phyloP scores from a whole-genome alignment of 1,140 invertebrate species.

The Drosophila pachea region DNA sequence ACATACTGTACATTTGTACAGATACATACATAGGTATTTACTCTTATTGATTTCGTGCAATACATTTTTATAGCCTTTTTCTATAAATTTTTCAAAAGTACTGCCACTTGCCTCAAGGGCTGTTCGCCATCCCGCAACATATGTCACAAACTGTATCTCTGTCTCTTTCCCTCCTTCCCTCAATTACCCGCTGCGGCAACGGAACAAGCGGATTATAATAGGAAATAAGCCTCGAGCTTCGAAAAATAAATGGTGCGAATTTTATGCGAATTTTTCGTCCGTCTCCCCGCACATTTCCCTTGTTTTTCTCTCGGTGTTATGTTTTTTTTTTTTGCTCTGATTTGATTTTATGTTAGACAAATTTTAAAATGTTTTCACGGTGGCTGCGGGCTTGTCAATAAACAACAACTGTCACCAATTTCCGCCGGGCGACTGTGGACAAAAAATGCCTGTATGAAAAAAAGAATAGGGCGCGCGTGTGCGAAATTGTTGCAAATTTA shows the following conservation, averaged over 20 bases:
- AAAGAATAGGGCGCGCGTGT: conserved; percentile 55
- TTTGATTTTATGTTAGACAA: conserved; percentile 74
- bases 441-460: conserved; percentile 30
- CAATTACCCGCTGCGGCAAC: conserved; percentile 41
- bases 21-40: neutral
- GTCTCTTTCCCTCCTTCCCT: neutral
- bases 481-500: conserved; percentile 73
- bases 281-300: neutral
- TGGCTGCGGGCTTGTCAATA: conserved; percentile 74
- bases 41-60: neutral
- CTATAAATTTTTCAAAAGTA: conserved; percentile 24
- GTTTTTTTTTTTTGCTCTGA: conserved; percentile 24
- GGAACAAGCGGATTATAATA: conserved; percentile 54
- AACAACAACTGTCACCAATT: conserved; percentile 76
- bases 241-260: conserved; percentile 68
- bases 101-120: conserved; percentile 22
- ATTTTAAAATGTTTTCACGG: conserved; percentile 78
- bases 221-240: conserved; percentile 24
- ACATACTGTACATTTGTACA: neutral
- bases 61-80: conserved; percentile 2
- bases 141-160: conserved; percentile 46
- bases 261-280: conserved; percentile 67
- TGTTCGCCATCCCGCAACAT: conserved; percentile 34
- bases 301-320: neutral
- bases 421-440: conserved; percentile 42